Percentiles rank a stretch among this genome's conserved stretches.
phyloP scores from a whole-genome alignment of 1,140 invertebrate genomes.

The Aleiodes sp. region DNA sequence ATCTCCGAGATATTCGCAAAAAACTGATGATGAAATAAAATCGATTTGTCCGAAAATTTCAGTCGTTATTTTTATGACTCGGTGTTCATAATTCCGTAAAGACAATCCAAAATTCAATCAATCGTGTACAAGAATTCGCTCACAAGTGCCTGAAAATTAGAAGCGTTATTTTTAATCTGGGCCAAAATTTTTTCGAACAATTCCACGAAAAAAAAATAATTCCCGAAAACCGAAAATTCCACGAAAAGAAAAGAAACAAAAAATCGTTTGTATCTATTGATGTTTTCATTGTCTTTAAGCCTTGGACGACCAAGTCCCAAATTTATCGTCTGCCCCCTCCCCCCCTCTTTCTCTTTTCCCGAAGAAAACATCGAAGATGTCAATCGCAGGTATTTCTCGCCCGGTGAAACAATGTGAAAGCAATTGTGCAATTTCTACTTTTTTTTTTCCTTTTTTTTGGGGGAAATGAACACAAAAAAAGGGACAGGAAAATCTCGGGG shows the following conservation, averaged over 20 bases:
- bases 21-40: too few relatives aligned
- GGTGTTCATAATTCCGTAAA: too few relatives aligned
- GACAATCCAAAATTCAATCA: too few relatives aligned
- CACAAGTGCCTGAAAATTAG: too few relatives aligned
- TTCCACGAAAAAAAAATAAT: not conserved
- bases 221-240: not conserved
- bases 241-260: not conserved
- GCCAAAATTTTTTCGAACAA: too few relatives aligned
- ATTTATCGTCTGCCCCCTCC: not conserved
- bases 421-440: constrained; percentile 15
- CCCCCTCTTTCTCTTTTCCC: not conserved
- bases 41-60: too few relatives aligned
- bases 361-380: constrained; percentile 4
- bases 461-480: not conserved
- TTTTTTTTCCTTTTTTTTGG: too few relatives aligned
- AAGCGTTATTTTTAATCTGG: too few relatives aligned
- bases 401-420: constrained; percentile 13
- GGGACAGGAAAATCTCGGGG: not conserved
- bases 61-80: too few relatives aligned
- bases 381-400: constrained; percentile 17
- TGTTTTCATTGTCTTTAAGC: constrained; percentile 2
- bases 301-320: not conserved
- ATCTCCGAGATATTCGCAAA: too few relatives aligned
- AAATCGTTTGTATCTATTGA: constrained; percentile 18
- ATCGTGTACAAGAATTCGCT: too few relatives aligned